Evolutionary conservation across 2,888 invertebrate genomes (phyloP).

Genomic region (Flexamia atlantica): DNA sequence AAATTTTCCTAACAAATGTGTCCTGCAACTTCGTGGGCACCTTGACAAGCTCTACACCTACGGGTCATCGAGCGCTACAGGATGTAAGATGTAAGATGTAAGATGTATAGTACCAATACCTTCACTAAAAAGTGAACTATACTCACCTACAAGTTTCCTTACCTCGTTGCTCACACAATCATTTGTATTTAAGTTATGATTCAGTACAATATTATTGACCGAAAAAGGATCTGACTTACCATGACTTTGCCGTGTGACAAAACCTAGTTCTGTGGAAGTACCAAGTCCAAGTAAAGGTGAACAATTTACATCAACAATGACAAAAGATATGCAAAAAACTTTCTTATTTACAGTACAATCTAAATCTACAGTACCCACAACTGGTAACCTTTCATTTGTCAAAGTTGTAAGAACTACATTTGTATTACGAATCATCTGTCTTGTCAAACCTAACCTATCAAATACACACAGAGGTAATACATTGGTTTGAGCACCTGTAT

Average conservation of each 20-base stretch:
- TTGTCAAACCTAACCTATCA: constrained; percentile 37
- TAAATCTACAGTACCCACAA: constrained; percentile 30
- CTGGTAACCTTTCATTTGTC: constrained; percentile 25
- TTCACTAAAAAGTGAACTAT: constrained; percentile 35
- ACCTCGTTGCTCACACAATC: constrained; percentile 3
- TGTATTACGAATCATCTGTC: background rate
- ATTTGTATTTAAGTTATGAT: background rate
- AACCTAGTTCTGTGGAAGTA: constrained; percentile 22
- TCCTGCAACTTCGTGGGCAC: no score
- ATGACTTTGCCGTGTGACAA: background rate
- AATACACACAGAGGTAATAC: background rate
- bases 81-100: no score
- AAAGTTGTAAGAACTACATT: constrained; percentile 6
- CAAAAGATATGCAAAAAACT: constrained; percentile 40
- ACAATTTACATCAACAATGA: constrained; percentile 45
- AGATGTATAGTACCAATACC: constrained; percentile 46
- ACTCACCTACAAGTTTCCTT: constrained; percentile 40
- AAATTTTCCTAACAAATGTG: no score
- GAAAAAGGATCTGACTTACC: no score
- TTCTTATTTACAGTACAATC: constrained; percentile 34
- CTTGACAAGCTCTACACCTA: no score
- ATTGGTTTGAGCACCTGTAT: constrained; percentile 41
- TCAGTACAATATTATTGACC: background rate
- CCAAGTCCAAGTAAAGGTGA: constrained; percentile 17
- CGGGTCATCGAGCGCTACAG: no score